Conservation (phyloP, 2,888 invertebrate genomes). For the Beris morrisii region DNA sequence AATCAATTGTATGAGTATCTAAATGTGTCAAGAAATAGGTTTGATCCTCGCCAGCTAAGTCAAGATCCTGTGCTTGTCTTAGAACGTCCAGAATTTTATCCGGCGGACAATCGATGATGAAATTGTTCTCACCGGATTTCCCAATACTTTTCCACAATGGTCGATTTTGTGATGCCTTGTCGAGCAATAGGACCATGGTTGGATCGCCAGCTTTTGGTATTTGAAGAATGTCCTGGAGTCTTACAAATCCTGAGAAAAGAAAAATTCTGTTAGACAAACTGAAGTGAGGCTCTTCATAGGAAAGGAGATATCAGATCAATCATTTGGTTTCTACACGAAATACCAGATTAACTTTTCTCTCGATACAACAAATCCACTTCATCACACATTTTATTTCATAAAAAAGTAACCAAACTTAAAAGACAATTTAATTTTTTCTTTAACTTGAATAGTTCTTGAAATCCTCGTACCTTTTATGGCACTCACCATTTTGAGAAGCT, state of each 20-base stretch:
- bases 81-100: slow-evolving; percentile 65
- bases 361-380: too few relatives aligned
- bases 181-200: slow-evolving; percentile 65
- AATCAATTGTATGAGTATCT: slow-evolving; percentile 67
- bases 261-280: slow-evolving; percentile 50
- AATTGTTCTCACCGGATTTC: slow-evolving; percentile 64
- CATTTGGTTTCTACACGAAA: too few relatives aligned
- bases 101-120: slow-evolving; percentile 72
- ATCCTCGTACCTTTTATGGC: too few relatives aligned
- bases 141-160: slow-evolving; percentile 64
- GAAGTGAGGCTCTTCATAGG: too few relatives aligned
- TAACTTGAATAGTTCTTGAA: too few relatives aligned
- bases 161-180: slow-evolving; percentile 48
- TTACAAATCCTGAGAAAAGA: slow-evolving; percentile 56
- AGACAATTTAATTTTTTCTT: too few relatives aligned
- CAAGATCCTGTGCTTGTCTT: slow-evolving; percentile 63
- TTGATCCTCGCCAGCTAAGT: slow-evolving; percentile 47
- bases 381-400: too few relatives aligned
- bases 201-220: slow-evolving; percentile 64
- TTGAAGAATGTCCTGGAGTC: slow-evolving; percentile 73
- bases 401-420: too few relatives aligned
- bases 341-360: too few relatives aligned
- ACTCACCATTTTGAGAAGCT: too few relatives aligned
- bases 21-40: slow-evolving; percentile 58
- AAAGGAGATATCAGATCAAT: too few relatives aligned